These are phyloP conservation scores for Hemiprocne comata DNA, from an alignment of 2,113 vertebrate genomes.

Conservation along the genomic window DNA sequence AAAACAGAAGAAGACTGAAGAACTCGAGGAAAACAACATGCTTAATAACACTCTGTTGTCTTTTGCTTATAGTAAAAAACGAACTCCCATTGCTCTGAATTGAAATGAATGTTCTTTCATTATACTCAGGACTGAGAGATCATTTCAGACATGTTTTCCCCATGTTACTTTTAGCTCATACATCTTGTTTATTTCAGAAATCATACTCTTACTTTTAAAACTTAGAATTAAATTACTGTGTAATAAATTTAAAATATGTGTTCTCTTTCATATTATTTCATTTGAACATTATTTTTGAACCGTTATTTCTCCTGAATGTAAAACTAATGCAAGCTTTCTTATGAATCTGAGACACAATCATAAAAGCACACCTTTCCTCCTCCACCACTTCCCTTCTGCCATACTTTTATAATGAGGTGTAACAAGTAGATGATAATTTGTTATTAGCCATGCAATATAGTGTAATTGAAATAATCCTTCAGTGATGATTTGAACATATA, in stretches of 20 bases:
- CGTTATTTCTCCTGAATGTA: neutral
- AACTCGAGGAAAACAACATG: neutral
- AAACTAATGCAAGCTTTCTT: neutral
- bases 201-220: neutral
- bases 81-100: neutral
- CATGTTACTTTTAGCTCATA: neutral
- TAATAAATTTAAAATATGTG: neutral
- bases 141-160: neutral
- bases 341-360: neutral
- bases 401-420: neutral
- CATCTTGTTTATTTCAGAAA: neutral
- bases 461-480: neutral
- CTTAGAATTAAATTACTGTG: neutral
- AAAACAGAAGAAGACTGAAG: neutral
- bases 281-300: neutral
- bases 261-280: neutral
- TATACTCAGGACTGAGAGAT: neutral
- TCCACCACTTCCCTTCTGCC: neutral
- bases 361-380: neutral
- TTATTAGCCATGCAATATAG: neutral
- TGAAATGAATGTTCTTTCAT: neutral
- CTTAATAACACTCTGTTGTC: constrained; percentile 17
- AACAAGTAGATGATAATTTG: neutral
- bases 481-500: neutral
- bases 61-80: constrained; percentile 1